Evolutionary conservation across 2,113 vertebrate genomes (phyloP), one percentile per base, ranked within the genome.

Genomic region (Eonycteris spelaea): DNA sequence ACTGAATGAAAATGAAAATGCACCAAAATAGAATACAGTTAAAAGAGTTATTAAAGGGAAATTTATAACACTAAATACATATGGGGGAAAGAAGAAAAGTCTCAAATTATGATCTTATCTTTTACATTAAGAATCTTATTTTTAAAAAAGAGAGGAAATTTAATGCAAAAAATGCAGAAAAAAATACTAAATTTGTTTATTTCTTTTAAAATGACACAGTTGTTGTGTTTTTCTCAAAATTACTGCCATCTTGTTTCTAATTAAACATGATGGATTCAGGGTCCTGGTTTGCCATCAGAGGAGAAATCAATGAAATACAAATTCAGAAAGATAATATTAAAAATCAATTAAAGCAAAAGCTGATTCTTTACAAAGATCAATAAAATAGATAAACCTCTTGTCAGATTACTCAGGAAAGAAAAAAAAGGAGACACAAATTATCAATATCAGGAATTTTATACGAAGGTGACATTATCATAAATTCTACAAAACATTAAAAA

Each of bases 191-290:
- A 51, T 94, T 96, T 96, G 57, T 97, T 97, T 98, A 90, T 93
- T 97, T 96, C 67, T 97, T 97, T 96, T 90, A 97, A 97, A 96
- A 97, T 90, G 90, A 97, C 86, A 78, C 51, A 96, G 86, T 95
- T 91, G 80, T 97, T 96, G 40, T 96, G 86, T 97, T 98, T 91
- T 98, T 97, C 97, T 97, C 87, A 95, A 97, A 97, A 88, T 92
- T 88, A 94, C 10, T 53, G 70, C 93, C 95, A 84, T 83, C 83
- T 91, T 80, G 94, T 77, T 96, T 87, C 73, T 99, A 99, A 97
- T 99, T 99, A 98, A 99, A 99, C 99, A 99, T 99, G 98, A 99
- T 99, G 98, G 99, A 99, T 98, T 99, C 99, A 7, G 99, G 99
- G 94, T 99, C 99, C 98, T 99, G 99, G 98, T 99, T 99, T 98